These are phyloP conservation scores for Rhynchophorus ferrugineus DNA, from an alignment of 1,140 invertebrate species.

Conservation along the genomic window DNA sequence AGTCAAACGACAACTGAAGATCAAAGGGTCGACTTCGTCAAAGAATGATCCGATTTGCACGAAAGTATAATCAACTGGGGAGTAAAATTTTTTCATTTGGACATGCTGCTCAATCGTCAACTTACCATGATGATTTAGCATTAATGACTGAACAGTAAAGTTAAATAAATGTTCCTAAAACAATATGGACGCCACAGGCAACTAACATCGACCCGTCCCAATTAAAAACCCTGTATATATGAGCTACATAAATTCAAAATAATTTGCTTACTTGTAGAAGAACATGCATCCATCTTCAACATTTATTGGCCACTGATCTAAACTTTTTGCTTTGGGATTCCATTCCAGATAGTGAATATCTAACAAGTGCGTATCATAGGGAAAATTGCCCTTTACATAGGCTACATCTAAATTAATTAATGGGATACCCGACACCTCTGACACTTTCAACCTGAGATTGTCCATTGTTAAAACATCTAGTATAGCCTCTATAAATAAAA, in stretches of 20 bases:
- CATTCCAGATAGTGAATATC: constrained; percentile 53
- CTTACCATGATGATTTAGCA: too few relatives aligned
- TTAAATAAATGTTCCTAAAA: too few relatives aligned
- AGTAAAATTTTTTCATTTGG: too few relatives aligned
- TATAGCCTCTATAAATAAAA: constrained; percentile 48
- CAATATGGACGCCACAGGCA: too few relatives aligned
- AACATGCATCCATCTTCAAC: constrained; percentile 53
- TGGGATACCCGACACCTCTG: constrained; percentile 53
- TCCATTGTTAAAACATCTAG: constrained; percentile 48
- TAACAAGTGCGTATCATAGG: constrained; percentile 51
- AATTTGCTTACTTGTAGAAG: constrained; percentile 48
- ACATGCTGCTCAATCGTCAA: too few relatives aligned
- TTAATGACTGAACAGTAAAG: too few relatives aligned
- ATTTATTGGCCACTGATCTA: constrained; percentile 45
- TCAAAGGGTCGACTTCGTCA: too few relatives aligned
- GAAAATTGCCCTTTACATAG: constrained; percentile 50
- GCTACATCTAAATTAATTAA: constrained; percentile 57
- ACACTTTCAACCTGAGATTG: constrained; percentile 46
- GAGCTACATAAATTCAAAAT: constrained; percentile 3
- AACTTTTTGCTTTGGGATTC: constrained; percentile 43
- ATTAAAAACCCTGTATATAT: too few relatives aligned
- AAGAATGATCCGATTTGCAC: too few relatives aligned
- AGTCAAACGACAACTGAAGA: too few relatives aligned
- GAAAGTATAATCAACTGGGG: too few relatives aligned
- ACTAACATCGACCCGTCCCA: too few relatives aligned